A percentile compares a stretch with the other conserved stretches of the same genome.
These are phyloP conservation scores for Nothocercus nigrocapillus DNA, from an alignment of 2,113 vertebrate species.

Conservation along the genomic window DNA sequence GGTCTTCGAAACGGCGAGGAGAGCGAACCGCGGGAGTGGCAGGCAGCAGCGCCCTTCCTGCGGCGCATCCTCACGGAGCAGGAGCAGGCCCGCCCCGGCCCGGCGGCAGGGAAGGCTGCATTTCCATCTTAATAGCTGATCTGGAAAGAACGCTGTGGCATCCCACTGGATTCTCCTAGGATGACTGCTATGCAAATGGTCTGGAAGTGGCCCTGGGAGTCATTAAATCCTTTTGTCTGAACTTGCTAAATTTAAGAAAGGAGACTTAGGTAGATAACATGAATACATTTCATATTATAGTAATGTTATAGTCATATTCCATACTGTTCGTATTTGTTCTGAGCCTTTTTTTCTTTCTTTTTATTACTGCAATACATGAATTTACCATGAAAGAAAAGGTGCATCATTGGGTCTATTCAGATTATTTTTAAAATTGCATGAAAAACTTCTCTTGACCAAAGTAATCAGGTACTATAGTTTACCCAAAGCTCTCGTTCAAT, in stretches of 20 bases:
- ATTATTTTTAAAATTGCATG: neutral
- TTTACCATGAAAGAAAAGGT: neutral
- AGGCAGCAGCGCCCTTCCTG: neutral
- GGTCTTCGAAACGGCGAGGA: neutral
- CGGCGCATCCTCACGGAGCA: neutral
- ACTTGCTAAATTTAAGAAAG: neutral
- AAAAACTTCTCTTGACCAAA: neutral
- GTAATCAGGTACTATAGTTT: neutral
- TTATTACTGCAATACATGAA: neutral
- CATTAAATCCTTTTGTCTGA: neutral
- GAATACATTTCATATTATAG: too few species aligned
- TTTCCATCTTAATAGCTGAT: neutral
- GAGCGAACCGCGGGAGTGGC: neutral
- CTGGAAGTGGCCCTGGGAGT: neutral
- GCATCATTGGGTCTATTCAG: neutral
- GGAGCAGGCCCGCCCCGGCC: fast-evolving
- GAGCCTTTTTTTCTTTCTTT: neutral
- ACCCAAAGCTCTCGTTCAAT: neutral
- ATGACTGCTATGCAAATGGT: neutral
- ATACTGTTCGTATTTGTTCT: neutral
- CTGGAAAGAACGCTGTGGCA: neutral
- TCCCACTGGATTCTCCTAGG: neutral
- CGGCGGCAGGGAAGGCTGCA: neutral
- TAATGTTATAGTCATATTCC: too few species aligned
- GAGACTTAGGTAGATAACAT: neutral